Evolutionary conservation across 2,113 vertebrate genomes (phyloP).

Genomic region (Xiphias gladius): DNA sequence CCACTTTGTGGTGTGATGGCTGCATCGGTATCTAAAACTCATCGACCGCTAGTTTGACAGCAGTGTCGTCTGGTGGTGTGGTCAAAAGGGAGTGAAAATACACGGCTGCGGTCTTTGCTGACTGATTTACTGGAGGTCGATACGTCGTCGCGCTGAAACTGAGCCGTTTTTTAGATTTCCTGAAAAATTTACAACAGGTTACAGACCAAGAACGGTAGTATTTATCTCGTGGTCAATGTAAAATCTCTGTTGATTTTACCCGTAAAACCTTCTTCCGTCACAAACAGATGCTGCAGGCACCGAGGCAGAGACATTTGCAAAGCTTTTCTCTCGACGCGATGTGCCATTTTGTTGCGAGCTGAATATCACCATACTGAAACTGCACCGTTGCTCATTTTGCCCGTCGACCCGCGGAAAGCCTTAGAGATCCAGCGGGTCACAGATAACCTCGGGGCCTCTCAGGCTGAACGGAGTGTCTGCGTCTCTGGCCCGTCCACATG

Average conservation of each 20-base stretch:
- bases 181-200: neutral
- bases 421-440: conserved; percentile 28
- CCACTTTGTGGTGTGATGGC: too few species aligned
- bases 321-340: neutral
- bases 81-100: too few species aligned
- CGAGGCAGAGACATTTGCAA: conserved; percentile 22
- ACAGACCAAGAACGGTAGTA: neutral
- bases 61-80: too few species aligned
- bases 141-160: too few species aligned
- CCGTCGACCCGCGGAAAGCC: neutral
- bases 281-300: neutral
- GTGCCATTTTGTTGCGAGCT: conserved; percentile 8
- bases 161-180: neutral
- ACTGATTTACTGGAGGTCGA: too few species aligned
- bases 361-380: conserved; percentile 33
- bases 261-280: neutral
- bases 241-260: neutral
- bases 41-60: too few species aligned
- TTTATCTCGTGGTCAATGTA: neutral
- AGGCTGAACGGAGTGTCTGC: conserved; percentile 17
- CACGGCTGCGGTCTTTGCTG: too few species aligned
- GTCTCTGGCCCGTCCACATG: conserved; percentile 19
- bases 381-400: neutral
- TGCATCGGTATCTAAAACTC: too few species aligned
- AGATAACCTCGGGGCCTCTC: conserved; percentile 22